Evolutionary conservation across 2,113 vertebrate genomes (phyloP).

Genomic region (Mola mola): DNA sequence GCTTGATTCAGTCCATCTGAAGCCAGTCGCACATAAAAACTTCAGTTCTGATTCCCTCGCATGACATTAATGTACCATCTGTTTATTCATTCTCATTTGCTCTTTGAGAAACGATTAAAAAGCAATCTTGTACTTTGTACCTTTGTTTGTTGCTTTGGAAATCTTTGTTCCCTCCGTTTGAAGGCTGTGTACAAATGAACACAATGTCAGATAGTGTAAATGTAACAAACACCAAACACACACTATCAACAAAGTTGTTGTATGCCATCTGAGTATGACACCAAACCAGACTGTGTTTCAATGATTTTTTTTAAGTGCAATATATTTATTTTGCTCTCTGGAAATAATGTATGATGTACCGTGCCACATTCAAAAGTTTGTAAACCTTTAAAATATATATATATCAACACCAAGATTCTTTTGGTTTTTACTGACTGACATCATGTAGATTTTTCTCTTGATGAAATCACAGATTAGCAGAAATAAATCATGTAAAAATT

Average conservation of each 20-base stretch:
- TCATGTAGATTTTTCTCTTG: slow-evolving; percentile 8
- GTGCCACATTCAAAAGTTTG: slow-evolving; percentile 90
- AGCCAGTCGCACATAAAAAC: slow-evolving; percentile 8
- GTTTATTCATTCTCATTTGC: slow-evolving; percentile 10
- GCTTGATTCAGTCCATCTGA: too few species aligned
- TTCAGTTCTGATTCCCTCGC: background rate
- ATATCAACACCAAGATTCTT: slow-evolving; percentile 72
- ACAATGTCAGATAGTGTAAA: too few species aligned
- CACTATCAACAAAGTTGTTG: too few species aligned
- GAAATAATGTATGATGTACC: slow-evolving; percentile 92
- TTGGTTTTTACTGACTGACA: slow-evolving; percentile 22
- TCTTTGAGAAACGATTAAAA: background rate
- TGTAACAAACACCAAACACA: too few species aligned
- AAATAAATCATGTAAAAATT: slow-evolving; percentile 31
- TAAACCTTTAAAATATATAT: slow-evolving; percentile 91
- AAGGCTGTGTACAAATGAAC: too few species aligned
- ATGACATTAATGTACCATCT: slow-evolving; percentile 1
- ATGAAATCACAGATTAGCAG: slow-evolving; percentile 11
- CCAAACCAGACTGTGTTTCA: slow-evolving; percentile 73
- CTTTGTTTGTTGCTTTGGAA: too few species aligned
- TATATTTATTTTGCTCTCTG: slow-evolving; percentile 99
- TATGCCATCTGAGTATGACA: slow-evolving; percentile 77
- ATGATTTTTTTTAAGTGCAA: slow-evolving; percentile 96
- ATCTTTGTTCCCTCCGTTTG: too few species aligned
- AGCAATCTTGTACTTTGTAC: too few species aligned